A percentile compares a stretch with the other conserved stretches of the same genome.
These are phyloP conservation scores for Brenthis ino DNA, from an alignment of 2,888 invertebrate species.

Conservation along the genomic window DNA sequence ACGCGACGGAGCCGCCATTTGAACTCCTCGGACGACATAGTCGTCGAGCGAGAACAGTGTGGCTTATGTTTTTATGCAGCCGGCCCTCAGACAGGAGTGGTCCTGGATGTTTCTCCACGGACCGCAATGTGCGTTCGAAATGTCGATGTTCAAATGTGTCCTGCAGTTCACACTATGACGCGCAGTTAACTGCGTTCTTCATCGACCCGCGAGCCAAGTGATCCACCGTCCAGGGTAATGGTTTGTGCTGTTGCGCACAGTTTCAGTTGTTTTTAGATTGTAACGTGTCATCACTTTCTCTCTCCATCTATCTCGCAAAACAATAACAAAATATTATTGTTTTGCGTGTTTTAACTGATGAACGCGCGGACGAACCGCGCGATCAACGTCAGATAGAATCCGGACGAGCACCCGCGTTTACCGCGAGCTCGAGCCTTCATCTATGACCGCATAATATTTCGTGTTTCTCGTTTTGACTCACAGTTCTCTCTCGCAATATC, in stretches of 20 bases:
- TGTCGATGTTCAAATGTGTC: conserved; percentile 83
- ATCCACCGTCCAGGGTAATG: conserved; percentile 78
- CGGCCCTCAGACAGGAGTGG: conserved; percentile 78
- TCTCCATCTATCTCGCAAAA: no score
- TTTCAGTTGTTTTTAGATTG: not conserved
- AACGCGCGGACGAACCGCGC: no score
- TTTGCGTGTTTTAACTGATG: no score
- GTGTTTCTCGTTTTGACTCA: no score
- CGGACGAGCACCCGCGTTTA: no score
- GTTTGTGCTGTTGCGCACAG: conserved; percentile 31
- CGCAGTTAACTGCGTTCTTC: conserved; percentile 81
- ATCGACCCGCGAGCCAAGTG: conserved; percentile 84
- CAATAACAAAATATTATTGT: no score
- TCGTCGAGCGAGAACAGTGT: conserved; percentile 22
- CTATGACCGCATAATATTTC: no score
- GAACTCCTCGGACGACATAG: no score
- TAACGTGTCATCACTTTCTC: not conserved
- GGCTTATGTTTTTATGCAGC: conserved; percentile 44
- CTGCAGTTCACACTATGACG: conserved; percentile 74
- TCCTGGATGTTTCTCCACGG: conserved; percentile 69
- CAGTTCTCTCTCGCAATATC: no score
- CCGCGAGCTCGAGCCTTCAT: no score
- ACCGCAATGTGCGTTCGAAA: conserved; percentile 84
- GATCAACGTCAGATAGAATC: no score
- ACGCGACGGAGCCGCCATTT: no score